A percentile compares a stretch with the other conserved stretches of the same genome.
Evolutionary conservation across 2,888 invertebrate genomes (phyloP).

Genomic region (Macaria liturata): DNA sequence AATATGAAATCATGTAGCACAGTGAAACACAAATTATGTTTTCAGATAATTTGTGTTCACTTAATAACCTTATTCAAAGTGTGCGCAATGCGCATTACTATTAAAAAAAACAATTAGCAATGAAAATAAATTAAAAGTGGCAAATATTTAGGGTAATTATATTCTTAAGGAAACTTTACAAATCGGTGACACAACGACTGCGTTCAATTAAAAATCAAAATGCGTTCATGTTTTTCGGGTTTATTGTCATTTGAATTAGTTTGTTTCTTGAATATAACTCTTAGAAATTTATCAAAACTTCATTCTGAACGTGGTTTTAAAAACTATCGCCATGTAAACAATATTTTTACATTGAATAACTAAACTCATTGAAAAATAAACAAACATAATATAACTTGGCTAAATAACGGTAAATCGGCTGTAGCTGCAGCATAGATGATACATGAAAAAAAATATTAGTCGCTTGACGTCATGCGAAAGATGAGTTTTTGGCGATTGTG

Average conservation of each 20-base stretch:
- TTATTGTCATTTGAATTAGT: too few relatives aligned
- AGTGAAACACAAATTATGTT: too few relatives aligned
- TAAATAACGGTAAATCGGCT: slow-evolving; percentile 29
- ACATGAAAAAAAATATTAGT: slow-evolving; percentile 41
- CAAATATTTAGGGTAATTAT: background rate
- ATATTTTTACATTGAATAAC: too few relatives aligned
- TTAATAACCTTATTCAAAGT: too few relatives aligned
- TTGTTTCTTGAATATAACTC: too few relatives aligned
- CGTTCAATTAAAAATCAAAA: slow-evolving; percentile 1
- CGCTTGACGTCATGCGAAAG: slow-evolving; percentile 77
- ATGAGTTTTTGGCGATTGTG: slow-evolving; percentile 71
- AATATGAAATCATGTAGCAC: too few relatives aligned
- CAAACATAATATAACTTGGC: too few relatives aligned
- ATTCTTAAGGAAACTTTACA: background rate
- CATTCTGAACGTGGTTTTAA: too few relatives aligned
- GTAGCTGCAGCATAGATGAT: slow-evolving; percentile 5
- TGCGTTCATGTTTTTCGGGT: background rate
- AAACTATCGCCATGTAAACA: too few relatives aligned
- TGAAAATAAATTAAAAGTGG: background rate
- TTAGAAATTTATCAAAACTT: too few relatives aligned
- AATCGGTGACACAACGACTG: slow-evolving; percentile 5
- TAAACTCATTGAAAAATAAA: background rate
- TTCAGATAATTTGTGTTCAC: too few relatives aligned
- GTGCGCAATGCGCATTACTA: too few relatives aligned
- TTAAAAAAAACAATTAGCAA: background rate